Base-by-base conservation (phyloP, 2,797 vertebrate genomes). In the Emydoidea blandingii region DNA sequence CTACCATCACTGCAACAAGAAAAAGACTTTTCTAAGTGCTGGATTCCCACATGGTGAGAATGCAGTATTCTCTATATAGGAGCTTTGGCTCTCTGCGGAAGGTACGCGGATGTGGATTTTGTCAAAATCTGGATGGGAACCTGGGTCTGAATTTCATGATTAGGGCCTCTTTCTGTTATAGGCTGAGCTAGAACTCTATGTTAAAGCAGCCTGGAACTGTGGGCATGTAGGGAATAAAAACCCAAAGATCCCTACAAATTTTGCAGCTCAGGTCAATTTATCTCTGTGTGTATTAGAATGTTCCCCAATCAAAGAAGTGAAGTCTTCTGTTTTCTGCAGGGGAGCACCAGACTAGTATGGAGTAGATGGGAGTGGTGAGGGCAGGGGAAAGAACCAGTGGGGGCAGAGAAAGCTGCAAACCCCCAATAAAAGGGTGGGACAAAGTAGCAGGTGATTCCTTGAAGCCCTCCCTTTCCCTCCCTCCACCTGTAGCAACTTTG, bases 1-100 rank as follows among this genome's bases (percentile, higher is more conserved):
- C 97, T 98, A 49, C 98, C 98, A 86, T 99, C 98, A 88, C 99
- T 99, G 95, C 37, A 98, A 96, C 31, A 88, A 94, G 92, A 95
- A 18, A 8, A 94, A 80, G 91, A 90, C 81, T 85, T 4, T 53
- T 95, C 52, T 95, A 4, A 83, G 37, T 57, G 15, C 78, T 80
- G 76, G 83, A 86, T 5, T 12, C 3, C 53, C 68, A 87, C 15
- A 47, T 57, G 10, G 37, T 18, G 76, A 82, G 2, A 8, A 3
- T 8, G 50, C 44, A 3, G 34, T 68, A 19, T 68, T 76, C 72
- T 82, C 87, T 78, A 3, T 79, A n/a, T 4, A 2, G 2, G 10
- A 83, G 14, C 3, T 90, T 86, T 8, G 8, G 34, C 16, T 19
- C 2, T 53, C 37, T 81, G 83, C 19, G 68, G 27, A 68, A 12